Evolutionary conservation across 2,888 invertebrate species (phyloP), one percentile per base, ranked within the genome.

Genomic region (Andrena chrysosceles): DNA sequence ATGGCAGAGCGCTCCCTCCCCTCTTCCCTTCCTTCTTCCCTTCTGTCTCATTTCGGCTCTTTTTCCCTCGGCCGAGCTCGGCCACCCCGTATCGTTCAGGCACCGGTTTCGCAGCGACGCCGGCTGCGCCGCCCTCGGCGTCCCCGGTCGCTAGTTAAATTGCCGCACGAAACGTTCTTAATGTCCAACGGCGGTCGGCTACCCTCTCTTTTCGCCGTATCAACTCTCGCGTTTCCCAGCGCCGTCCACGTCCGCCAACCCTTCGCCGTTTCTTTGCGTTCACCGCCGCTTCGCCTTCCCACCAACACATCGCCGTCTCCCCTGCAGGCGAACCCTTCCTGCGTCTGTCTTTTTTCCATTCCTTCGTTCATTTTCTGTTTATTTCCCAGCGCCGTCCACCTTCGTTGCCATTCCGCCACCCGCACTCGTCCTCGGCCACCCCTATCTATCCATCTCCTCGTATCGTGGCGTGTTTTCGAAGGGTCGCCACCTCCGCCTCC

Each of bases 141-240:
- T 84, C 85, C 83, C 84, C 75, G 70, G 78, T 84, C 87, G 81
- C 78, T 86, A 84, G 88, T 89, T 89, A 89, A 92, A 91, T 90
- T 87, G 85, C 88, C 83, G 87, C 83, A 86, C 87, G 89, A 89
- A 90, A 91, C 87, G 87, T 90, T 91, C 91, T 91, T 90, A 90
- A 90, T 91, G 89, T 88, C 88, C 88, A 85, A 87, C 87, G 88
- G 81, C 77, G 86, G 74, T 81, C 74, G 74, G 79, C 70, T 81
- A 63, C 74, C 70, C 78, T 63, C 78, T 64, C 77, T 62, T 66
- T 67, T 64, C 68, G 26, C 69, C 82, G 29, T 72, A 63, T 81
- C 80, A 72, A 60, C 81, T 75, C 75, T 64, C 67, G 62, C 68
- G 69, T 66, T 66, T 31, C 63, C 54, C 56, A n/a, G 23, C 59